These are phyloP conservation scores for Hydra vulgaris DNA, from an alignment of 30 jellyfish, hydroid and myxozoan genomes.

Conservation along the genomic window DNA sequence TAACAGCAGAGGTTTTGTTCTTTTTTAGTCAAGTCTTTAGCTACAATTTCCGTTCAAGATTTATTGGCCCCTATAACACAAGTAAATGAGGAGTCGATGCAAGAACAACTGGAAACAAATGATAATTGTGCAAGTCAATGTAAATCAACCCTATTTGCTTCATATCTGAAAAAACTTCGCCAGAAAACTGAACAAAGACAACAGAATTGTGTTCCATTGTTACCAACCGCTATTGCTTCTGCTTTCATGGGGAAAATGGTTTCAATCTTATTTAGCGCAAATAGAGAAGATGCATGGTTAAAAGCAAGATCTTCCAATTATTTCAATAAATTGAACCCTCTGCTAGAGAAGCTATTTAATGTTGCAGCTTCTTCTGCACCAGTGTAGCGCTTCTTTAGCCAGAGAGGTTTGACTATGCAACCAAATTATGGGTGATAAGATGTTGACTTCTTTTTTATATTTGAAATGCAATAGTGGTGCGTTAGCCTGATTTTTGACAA, in stretches of 20 bases:
- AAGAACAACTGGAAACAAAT: background rate
- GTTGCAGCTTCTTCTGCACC: background rate
- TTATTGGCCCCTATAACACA: no score
- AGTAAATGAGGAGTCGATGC: no score
- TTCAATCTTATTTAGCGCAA: background rate
- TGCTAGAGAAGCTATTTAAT: background rate
- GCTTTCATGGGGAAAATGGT: background rate
- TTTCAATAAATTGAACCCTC: background rate
- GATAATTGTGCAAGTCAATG: background rate
- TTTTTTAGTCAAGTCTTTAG: background rate
- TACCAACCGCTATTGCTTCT: background rate
- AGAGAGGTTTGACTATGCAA: background rate
- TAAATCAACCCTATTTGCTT: background rate
- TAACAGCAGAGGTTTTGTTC: background rate
- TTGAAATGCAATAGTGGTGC: background rate
- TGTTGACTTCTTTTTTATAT: background rate
- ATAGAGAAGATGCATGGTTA: background rate
- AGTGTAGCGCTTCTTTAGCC: background rate
- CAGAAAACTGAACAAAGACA: background rate
- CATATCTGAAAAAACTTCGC: background rate
- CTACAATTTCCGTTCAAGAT: background rate
- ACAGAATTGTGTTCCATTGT: background rate
- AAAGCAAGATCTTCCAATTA: background rate
- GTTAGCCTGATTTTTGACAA: background rate
- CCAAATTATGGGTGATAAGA: background rate